Base-by-base conservation (phyloP, 2,888 invertebrate genomes). In the Tupiocoris notatus region DNA sequence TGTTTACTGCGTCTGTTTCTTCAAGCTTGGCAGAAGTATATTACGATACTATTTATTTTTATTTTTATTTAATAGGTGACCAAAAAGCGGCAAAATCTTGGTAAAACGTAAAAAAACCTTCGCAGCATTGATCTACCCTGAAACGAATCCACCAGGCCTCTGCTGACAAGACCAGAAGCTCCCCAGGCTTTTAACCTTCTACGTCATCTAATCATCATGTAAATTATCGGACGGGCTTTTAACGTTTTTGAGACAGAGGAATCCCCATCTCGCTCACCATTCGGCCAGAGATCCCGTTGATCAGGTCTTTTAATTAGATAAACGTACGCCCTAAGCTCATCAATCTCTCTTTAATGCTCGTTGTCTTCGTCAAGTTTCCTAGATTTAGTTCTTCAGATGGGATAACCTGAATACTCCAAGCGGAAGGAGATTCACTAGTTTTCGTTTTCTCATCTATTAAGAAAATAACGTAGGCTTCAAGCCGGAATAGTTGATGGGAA, bases 221-320 rank as follows among this genome's bases (percentile, higher is more conserved):
- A 70, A 59, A 70, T 70, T 70, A 70, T 70, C 59, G 58, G 9
- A 18, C 23, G 70, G 25, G 59, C 70, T 59, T 70, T 24, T 70
- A 24, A 70, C 57, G 22, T 57, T 70, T 70, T 70, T 67, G 67
- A 67, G 54, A 56, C 39, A 7, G 39, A 7, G 39, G 39, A 24
- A 39, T 39, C 65, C 20, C 20, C 67, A 39, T 39, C 12, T 39
- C 39, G 12, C 39, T 12, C 6, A 12, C 39, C 12, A 39, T 39
- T 39, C 39, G 39, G 39, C 39, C 39, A 39, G n/a, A n/a, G 39
- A 7, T 39, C 39, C 3, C 23, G 23, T 70, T 70, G 6, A 59
- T 59, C 59, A 58, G 25, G 70, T 70, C 70, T 70, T 70, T 70
- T 70, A 70, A 70, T 70, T 70, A 70, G 70, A 70, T 70, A 70